Conservation (phyloP, 1,140 invertebrate species). For the Pteromalus puparum region DNA sequence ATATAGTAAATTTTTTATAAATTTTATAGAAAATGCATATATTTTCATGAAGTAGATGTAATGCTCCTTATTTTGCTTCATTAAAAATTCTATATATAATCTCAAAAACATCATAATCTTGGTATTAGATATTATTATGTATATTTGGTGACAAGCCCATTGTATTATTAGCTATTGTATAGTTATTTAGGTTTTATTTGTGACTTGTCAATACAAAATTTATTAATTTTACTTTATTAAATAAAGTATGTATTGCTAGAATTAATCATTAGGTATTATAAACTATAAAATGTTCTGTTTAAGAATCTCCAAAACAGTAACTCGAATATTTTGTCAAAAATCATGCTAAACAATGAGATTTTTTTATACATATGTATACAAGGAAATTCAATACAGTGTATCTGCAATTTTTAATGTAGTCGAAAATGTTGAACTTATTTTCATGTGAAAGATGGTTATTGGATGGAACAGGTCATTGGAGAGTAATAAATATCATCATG, state of each 20-base stretch:
- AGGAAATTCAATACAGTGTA: too few relatives aligned
- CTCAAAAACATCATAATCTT: conserved; percentile 2
- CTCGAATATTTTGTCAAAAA: background rate
- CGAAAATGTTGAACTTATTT: background rate
- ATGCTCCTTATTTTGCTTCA: conserved; percentile 10
- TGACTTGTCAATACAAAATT: background rate
- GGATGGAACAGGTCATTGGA: background rate
- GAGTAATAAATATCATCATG: conserved; percentile 30
- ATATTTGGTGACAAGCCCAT: background rate
- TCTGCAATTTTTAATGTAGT: too few relatives aligned
- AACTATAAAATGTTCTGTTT: background rate
- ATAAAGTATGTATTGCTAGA: background rate
- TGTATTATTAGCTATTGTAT: conserved; percentile 17
- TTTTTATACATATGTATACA: background rate
- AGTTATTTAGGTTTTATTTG: conserved; percentile 6
- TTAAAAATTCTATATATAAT: conserved; percentile 12
- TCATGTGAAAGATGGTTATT: background rate
- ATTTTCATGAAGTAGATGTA: conserved; percentile 33
- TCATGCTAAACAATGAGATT: background rate
- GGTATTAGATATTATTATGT: conserved; percentile 23
- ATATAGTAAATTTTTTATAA: conserved; percentile 44
- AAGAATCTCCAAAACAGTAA: background rate
- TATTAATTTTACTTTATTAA: background rate
- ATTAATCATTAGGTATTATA: background rate
- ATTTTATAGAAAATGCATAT: conserved; percentile 38